phyloP scores from a whole-genome alignment of 2,113 vertebrate genomes.

The Azemiops feae region DNA sequence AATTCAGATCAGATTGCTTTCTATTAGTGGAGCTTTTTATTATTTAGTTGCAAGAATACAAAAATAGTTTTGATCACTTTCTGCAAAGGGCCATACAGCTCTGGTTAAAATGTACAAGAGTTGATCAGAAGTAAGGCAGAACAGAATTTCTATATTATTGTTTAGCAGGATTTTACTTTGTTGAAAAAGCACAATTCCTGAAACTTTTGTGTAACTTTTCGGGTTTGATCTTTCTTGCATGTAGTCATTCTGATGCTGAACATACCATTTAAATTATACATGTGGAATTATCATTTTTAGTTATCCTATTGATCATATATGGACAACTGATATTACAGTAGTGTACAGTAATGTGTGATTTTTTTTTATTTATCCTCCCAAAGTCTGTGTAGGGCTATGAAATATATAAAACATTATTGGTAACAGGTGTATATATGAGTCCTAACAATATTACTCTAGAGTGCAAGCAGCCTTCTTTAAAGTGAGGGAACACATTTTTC shows the following conservation, averaged over 20 bases:
- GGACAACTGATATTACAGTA: not conserved
- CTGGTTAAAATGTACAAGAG: not conserved
- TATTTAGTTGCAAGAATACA: not conserved
- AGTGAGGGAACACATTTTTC: not conserved
- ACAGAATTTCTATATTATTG: not conserved
- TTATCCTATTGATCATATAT: not conserved
- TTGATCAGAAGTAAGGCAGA: not conserved
- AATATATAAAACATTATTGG: not conserved
- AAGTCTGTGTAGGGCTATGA: not conserved
- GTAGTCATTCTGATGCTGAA: not conserved
- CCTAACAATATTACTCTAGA: not conserved
- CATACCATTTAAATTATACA: not conserved
- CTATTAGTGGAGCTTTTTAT: not conserved
- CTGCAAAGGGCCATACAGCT: not conserved
- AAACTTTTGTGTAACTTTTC: not conserved
- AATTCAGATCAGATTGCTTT: not conserved
- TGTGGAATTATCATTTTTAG: not conserved
- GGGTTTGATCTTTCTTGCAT: not conserved
- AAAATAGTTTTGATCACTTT: not conserved
- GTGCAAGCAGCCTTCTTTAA: not conserved
- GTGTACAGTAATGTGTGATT: not conserved
- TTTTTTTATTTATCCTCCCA: too few relatives aligned
- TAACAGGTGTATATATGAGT: not conserved
- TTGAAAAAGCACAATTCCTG: not conserved
- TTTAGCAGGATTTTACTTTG: not conserved